Percentiles rank a stretch among this genome's conserved stretches.
Conservation (phyloP, 2,113 vertebrate genomes). For the Anas platyrhynchos region DNA sequence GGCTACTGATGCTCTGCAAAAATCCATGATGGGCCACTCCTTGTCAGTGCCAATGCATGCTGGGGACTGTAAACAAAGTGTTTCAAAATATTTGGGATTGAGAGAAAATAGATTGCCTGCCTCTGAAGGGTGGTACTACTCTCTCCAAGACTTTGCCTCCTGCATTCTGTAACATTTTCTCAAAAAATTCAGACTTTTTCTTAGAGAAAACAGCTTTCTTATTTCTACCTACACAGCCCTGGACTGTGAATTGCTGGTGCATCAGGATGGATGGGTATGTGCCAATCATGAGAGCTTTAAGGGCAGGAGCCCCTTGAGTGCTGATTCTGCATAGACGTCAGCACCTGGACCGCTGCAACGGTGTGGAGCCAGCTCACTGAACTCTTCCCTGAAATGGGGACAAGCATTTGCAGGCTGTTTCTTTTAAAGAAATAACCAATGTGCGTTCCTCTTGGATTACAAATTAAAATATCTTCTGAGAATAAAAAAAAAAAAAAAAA, state of each 20-base stretch:
- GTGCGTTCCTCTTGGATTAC: not conserved
- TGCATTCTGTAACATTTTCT: not conserved
- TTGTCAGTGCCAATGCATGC: not conserved
- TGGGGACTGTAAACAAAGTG: not conserved
- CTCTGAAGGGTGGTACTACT: not conserved
- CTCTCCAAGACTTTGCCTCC: not conserved
- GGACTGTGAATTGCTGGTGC: not conserved
- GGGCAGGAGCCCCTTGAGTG: not conserved
- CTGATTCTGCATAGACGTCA: not conserved
- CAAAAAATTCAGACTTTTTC: not conserved
- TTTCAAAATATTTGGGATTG: not conserved
- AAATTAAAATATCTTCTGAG: not conserved
- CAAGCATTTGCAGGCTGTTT: not conserved
- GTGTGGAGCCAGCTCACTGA: not conserved
- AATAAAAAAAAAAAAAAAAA: fast-evolving
- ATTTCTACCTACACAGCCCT: not conserved
- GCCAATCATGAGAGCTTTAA: not conserved
- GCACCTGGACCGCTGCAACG: not conserved
- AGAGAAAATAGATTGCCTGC: not conserved
- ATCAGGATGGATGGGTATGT: not conserved
- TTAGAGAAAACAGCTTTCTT: not conserved
- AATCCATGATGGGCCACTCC: not conserved
- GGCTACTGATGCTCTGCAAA: not conserved
- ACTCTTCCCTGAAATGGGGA: fast-evolving
- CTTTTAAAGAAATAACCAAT: not conserved